A percentile compares a stretch with the other conserved stretches of the same genome.
Evolutionary conservation across 2,113 vertebrate genomes (phyloP).

Genomic region (Cryptotis parvus): DNA sequence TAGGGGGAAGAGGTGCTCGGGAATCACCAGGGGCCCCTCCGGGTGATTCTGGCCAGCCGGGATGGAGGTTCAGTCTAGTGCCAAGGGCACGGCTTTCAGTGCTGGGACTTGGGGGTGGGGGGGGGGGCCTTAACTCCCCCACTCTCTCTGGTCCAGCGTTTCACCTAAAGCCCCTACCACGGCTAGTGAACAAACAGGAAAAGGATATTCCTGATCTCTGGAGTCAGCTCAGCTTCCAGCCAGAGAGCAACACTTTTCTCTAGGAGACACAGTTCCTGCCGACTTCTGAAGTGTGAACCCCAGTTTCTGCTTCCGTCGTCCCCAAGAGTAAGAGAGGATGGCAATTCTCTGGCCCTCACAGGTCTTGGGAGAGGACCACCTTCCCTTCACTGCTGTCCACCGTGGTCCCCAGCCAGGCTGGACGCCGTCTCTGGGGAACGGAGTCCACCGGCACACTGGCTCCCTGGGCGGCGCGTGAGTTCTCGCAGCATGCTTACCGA

Average conservation of each 20-base stretch:
- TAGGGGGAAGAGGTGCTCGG: background rate
- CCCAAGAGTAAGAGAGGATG: background rate
- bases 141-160: too few relatives aligned
- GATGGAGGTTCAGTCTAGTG: too few relatives aligned
- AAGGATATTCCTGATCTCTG: background rate
- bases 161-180: background rate
- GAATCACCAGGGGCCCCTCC: too few relatives aligned
- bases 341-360: background rate
- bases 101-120: too few relatives aligned
- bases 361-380: background rate
- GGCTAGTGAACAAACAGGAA: background rate
- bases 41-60: too few relatives aligned
- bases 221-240: background rate
- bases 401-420: background rate
- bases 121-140: too few relatives aligned
- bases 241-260: background rate
- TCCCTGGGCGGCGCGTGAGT: slow-evolving; percentile 2
- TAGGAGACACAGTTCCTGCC: accelerated
- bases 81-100: too few relatives aligned
- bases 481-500: slow-evolving; percentile 85
- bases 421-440: slow-evolving; percentile 21
- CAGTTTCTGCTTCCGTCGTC: background rate
- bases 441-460: slow-evolving; percentile 40
- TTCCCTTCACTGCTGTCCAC: slow-evolving; percentile 60
- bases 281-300: background rate